Evolutionary conservation across 1,140 invertebrate species (phyloP).

Genomic region (Mamestra configurata): DNA sequence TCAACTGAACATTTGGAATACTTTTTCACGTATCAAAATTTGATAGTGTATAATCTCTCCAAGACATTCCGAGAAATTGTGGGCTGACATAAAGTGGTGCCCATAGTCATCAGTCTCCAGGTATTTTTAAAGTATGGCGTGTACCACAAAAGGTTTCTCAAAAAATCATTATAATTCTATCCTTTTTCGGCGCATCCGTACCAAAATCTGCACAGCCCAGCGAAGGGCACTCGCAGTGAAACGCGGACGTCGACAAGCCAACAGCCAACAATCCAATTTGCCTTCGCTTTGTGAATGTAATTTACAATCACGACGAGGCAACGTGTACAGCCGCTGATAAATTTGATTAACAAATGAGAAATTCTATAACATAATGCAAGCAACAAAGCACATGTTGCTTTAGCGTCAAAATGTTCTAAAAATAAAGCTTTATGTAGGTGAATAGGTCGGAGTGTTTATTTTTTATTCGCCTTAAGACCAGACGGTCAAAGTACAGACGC

Average conservation of each 20-base stretch:
- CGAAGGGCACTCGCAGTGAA: constrained; percentile 30
- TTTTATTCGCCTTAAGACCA: too few species aligned
- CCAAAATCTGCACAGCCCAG: constrained; percentile 12
- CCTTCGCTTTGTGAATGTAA: constrained; percentile 78
- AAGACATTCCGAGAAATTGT: too few species aligned
- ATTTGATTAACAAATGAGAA: constrained; percentile 50
- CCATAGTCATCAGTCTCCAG: too few species aligned
- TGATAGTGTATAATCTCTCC: too few species aligned
- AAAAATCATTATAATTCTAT: neutral
- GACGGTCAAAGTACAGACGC: too few species aligned
- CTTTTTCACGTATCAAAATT: too few species aligned
- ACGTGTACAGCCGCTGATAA: constrained; percentile 52
- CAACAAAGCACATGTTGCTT: constrained; percentile 13
- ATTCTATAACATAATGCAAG: constrained; percentile 38
- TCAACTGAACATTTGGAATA: too few species aligned
- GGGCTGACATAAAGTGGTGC: too few species aligned
- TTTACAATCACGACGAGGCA: constrained; percentile 67
- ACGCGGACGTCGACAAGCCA: constrained; percentile 42
- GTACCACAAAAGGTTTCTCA: neutral
- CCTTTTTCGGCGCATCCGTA: neutral
- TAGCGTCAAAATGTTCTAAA: neutral
- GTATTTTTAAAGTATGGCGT: too few species aligned
- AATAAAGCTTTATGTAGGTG: neutral
- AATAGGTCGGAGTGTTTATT: too few species aligned
- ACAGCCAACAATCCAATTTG: constrained; percentile 74